Conservation (phyloP, 2,797 vertebrate species). For the Loris lydekkerianus region DNA sequence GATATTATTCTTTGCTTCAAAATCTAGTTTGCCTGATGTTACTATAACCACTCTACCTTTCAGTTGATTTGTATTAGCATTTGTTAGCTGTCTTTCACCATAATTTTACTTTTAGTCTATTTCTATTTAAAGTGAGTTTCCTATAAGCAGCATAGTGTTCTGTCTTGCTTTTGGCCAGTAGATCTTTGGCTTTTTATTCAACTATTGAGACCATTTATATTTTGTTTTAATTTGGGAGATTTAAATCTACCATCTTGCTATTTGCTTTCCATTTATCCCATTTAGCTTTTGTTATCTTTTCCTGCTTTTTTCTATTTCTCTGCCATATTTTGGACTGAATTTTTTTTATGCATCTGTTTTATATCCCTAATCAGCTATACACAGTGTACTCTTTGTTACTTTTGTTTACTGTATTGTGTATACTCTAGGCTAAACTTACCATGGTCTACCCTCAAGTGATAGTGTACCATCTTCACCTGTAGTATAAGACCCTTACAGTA, state of each 20-base stretch:
- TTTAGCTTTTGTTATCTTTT: not conserved
- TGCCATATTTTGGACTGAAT: not conserved
- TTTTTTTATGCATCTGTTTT: not conserved
- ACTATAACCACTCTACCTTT: not conserved
- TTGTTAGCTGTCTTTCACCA: not conserved
- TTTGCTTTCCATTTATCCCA: not conserved
- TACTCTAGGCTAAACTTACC: not conserved
- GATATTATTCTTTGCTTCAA: not conserved
- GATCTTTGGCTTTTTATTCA: not conserved
- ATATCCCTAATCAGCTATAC: not conserved
- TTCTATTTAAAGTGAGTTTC: not conserved
- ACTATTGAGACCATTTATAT: not conserved
- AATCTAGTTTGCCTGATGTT: not conserved
- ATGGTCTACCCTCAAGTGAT: not conserved
- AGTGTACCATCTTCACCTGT: not conserved
- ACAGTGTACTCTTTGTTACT: not conserved
- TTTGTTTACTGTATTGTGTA: not conserved
- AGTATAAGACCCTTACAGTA: not conserved
- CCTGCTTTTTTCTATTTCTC: not conserved
- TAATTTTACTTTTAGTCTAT: not conserved
- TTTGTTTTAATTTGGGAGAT: not conserved
- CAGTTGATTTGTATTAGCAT: not conserved
- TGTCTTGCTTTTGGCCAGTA: not conserved
- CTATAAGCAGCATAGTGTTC: not conserved
- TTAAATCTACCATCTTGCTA: not conserved